These are phyloP conservation scores for Cryptotermes secundus DNA, from an alignment of 1,140 invertebrate species.

Conservation along the genomic window DNA sequence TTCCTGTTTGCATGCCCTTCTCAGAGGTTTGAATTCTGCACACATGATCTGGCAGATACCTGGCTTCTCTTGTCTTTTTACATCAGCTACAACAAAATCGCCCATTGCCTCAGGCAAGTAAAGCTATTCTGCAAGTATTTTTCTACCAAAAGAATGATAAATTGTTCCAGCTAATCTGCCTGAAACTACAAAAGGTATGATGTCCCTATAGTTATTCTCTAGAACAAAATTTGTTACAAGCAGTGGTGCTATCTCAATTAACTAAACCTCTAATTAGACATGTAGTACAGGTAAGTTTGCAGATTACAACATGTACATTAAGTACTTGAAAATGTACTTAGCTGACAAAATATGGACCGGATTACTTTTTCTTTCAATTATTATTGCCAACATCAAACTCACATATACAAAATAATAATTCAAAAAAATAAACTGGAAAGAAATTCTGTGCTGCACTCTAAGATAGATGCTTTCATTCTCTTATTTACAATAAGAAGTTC, in stretches of 20 bases:
- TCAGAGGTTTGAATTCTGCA: background rate
- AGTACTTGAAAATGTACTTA: conserved; percentile 18
- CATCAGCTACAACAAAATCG: background rate
- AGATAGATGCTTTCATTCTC: conserved; percentile 27
- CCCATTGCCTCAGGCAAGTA: background rate
- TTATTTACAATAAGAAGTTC: conserved; percentile 32
- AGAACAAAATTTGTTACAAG: background rate
- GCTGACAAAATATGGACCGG: conserved; percentile 29
- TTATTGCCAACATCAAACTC: conserved; percentile 33
- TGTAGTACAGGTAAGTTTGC: background rate
- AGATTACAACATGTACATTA: conserved; percentile 11
- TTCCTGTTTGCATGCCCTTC: background rate
- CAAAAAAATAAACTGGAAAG: conserved; percentile 18
- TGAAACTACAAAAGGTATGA: background rate
- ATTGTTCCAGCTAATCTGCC: background rate
- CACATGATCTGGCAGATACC: background rate
- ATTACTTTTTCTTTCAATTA: conserved; percentile 9
- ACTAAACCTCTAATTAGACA: background rate
- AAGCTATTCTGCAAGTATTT: background rate
- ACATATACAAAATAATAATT: conserved; percentile 29
- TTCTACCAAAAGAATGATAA: background rate
- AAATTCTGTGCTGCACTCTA: conserved; percentile 23
- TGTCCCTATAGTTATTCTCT: background rate
- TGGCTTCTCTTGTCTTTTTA: background rate
- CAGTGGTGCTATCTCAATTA: background rate